Base-by-base conservation (phyloP, 2,113 vertebrate species). In the Stigmatopora nigra region DNA sequence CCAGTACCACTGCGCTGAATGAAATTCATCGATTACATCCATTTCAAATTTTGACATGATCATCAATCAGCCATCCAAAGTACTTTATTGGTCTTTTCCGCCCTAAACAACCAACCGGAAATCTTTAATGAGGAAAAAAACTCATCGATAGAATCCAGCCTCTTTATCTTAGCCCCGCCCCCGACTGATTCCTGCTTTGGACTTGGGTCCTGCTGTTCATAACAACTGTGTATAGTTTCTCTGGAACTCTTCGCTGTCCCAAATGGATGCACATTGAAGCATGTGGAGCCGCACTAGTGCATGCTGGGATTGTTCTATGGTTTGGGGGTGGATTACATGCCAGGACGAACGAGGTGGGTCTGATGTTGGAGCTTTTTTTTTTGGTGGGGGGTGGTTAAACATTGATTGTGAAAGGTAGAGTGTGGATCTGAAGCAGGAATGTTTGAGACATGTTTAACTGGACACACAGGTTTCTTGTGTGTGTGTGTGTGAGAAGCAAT, bases 281-380 rank as follows among this genome's bases (percentile, higher is more conserved):
- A 83, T 86, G 82, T 46, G 17, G 75, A 14, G 82, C 9, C 22
- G 76, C 67, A 78, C 45, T 83, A 73, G 76, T 80, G 78, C 81
- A 80, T 85, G 81, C 78, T 88, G 78, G 79, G 76, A 78, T 70
- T 85, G 78, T 41, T 80, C 78, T 1, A 58, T 47, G 0, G 51
- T 82, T 52, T 81, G 73, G 78, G 52, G 68, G 38, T 78, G 83
- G 73, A 75, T 82, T 58, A 69, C 71, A 25, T 25, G 68, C 7
- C 58, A 78, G 64, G 73, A 63, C 55, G 68, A 80, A 65, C 64
- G 44, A 88, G 85, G 81, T 88, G 69, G 71, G 85, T 84, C 72
- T 7, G 1, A 53, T 0, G 5, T 5, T 41, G 68, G 8, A 55
- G 19, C 45, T 19, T 45, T 61, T 5, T 9, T 17, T 61, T 41